Conservation (phyloP, 2,888 invertebrate genomes). For the Dichetophora obliterata region DNA sequence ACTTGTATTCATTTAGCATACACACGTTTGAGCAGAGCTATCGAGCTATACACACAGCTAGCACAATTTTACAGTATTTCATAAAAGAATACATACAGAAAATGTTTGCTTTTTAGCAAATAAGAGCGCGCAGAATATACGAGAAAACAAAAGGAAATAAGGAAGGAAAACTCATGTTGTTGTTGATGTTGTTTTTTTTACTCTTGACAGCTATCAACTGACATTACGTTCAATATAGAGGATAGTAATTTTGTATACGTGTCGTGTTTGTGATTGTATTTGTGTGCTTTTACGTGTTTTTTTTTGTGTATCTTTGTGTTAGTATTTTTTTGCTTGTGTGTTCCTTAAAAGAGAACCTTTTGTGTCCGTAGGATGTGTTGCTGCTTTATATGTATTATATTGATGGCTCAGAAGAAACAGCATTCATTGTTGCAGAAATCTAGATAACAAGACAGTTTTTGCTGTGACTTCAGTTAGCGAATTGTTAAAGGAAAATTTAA, state of each 20-base stretch:
- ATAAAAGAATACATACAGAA: not conserved
- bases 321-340: not conserved
- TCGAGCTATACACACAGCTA: not conserved
- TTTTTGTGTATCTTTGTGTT: not conserved
- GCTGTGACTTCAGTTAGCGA: too few species aligned
- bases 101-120: conserved; percentile 1
- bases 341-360: not conserved
- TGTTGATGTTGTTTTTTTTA: conserved; percentile 2
- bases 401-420: conserved; percentile 14
- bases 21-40: not conserved
- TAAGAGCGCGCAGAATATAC: not conserved
- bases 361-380: not conserved
- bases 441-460: too few species aligned
- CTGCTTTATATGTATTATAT: not conserved
- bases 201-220: conserved; percentile 29
- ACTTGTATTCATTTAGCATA: not conserved
- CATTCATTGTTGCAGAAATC: conserved; percentile 9
- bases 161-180: conserved; percentile 8
- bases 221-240: conserved; percentile 21
- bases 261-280: not conserved
- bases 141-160: conserved; percentile 4
- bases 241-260: not conserved
- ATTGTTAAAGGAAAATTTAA: too few species aligned
- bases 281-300: conserved; percentile 4
- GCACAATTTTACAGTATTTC: not conserved